Evolutionary conservation across 1,140 invertebrate genomes (phyloP), one percentile per base, ranked within the genome.

Genomic region (Lepidurus arcticus): DNA sequence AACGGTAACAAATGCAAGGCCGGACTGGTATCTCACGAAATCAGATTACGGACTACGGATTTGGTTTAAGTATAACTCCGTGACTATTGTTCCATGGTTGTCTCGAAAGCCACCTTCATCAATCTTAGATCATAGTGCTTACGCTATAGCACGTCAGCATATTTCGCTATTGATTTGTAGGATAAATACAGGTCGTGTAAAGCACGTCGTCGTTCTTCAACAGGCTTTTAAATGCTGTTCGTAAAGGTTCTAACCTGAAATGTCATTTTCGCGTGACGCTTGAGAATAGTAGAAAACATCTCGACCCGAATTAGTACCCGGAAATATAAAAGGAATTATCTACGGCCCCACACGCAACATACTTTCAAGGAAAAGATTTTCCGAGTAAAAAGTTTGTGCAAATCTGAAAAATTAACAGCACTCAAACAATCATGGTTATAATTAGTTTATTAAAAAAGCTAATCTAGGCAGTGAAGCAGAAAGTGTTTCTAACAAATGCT

Each of bases 351-450:
- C 24, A 16, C 1, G 6, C 74, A 75, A 2, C 85, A 86, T 80
- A 88, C 90, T 77, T 87, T 84, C 88, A 82, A 86, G 91, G n/a
- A 42, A 78, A 11, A 78, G 74, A 73, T 92, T 91, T 0, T 91
- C 91, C 0, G 91, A 92, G 83, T 91, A 92, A 74, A 91, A 92
- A 82, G 89, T 89, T 84, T 89, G 89, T 4, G 90, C 91, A 2
- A 88, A 89, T 53, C 34, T 73, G 42, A 42, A 73, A 43, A 42
- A 11, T 11, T 43, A 73, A 34, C 34, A 4, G 34, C 34, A 34
- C 34, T 34, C 4, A 34, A 34, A 26, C 4, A 34, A 34, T 34
- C 34, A 34, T 4, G 34, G 34, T 34, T 34, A 34, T 34, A 3
- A 34, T 34, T 3, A 34, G 34, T 34, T 34, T 34, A 1, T 34